phyloP scores from a whole-genome alignment of 1,140 invertebrate genomes.

The Zaprionus vittiger region DNA sequence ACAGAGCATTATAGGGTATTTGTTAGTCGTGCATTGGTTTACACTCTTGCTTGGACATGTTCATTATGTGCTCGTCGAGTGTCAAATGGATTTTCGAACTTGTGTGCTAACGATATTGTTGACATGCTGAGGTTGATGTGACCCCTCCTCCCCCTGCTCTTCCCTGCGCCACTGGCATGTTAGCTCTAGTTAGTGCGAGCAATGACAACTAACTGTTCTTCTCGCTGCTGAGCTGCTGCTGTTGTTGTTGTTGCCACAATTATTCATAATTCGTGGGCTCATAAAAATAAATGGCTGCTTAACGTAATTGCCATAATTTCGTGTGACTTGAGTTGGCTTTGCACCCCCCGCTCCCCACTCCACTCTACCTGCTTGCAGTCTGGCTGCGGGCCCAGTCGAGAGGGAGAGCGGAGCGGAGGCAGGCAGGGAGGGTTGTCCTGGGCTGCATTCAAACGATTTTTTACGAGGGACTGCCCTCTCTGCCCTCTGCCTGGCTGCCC shows the following conservation, averaged over 20 bases:
- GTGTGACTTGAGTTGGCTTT: conserved; percentile 67
- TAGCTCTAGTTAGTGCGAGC: conserved; percentile 11
- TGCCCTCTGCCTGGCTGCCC: background rate
- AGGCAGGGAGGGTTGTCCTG: conserved; percentile 46
- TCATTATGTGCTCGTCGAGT: conserved; percentile 62
- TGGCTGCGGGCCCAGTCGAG: too few relatives aligned
- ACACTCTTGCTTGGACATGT: conserved; percentile 16
- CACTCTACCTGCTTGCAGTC: background rate
- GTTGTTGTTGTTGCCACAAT: conserved; percentile 54
- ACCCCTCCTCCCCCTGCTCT: background rate
- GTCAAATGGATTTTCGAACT: conserved; percentile 68
- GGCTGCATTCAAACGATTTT: conserved; percentile 43
- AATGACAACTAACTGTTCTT: conserved; percentile 34
- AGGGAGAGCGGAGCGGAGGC: too few relatives aligned
- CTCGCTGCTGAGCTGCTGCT: conserved; percentile 12
- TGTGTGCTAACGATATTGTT: conserved; percentile 49
- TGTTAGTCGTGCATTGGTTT: background rate
- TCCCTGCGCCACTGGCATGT: background rate
- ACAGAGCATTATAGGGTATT: conserved; percentile 10
- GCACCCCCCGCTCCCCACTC: background rate
- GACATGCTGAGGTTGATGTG: conserved; percentile 24
- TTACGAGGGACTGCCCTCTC: conserved; percentile 28
- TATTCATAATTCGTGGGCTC: conserved; percentile 81
- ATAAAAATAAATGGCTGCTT: conserved; percentile 82
- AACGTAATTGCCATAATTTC: conserved; percentile 81